Base-by-base conservation (phyloP, 2,888 invertebrate genomes). In the Campoplex nolae region DNA sequence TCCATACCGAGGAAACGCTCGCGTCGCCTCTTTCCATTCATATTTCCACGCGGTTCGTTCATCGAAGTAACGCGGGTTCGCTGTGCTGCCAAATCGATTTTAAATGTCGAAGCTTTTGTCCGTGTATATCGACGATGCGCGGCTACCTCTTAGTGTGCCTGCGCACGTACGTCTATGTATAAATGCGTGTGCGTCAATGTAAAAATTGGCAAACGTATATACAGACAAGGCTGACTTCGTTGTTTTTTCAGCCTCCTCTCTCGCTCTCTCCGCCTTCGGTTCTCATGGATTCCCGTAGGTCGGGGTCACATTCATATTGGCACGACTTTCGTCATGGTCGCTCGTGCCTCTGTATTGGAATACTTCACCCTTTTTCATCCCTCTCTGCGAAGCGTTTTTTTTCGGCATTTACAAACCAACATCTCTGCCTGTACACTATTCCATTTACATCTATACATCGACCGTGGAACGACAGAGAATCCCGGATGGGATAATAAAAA, bases 11-110 rank as follows among this genome's bases (percentile, higher is more conserved):
- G 91, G 92, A 92, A 91, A 90, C 90, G 89, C 82, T 90, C 91
- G 91, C 91, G 87, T 88, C 91, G 91, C 92, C 92, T 92, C 93
- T 93, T 93, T 94, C 92, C 92, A 93, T 93, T 92, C 93, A 93
- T 93, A 92, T 92, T 92, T 93, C 89, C 91, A 91, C 90, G 89
- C 88, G 89, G 79, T 88, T 90, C 93, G 92, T 93, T 92, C 92
- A 91, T 92, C 92, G 92, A 93, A 92, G 91, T 83, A 88, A 89
- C 91, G 90, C 88, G 88, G 67, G 68, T 42, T 75, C 83, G 81
- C 82, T 86, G 83, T 83, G 90, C 89, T 90, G 90, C 85, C 89
- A 88, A 91, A 93, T 93, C 93, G 93, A 93, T 93, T 93, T 92
- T 91, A 90, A 92, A 92, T 92, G 90, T 90, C 89, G 90, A 84